Percentiles rank a stretch among this genome's conserved stretches.
Evolutionary conservation across 2,888 invertebrate species (phyloP).

Genomic region (Drosophila parthenogenetica): DNA sequence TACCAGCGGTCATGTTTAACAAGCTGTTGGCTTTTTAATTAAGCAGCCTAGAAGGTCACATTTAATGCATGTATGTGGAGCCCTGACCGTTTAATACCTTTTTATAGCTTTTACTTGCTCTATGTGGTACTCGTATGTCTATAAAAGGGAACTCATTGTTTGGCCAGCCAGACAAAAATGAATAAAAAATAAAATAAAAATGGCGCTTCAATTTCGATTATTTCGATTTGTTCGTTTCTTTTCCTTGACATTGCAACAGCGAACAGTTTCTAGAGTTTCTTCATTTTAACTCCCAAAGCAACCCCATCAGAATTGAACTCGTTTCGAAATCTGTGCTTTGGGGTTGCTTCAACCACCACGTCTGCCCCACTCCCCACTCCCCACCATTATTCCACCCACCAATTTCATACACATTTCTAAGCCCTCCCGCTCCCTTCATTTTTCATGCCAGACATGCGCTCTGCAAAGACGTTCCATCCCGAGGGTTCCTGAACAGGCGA

Average conservation of each 20-base stretch:
- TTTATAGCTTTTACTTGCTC: slow-evolving; percentile 40
- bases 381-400: slow-evolving; percentile 34
- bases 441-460: slow-evolving; percentile 69
- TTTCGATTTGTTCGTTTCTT: slow-evolving; percentile 22
- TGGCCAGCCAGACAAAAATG: slow-evolving; percentile 18
- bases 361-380: slow-evolving; percentile 30
- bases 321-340: slow-evolving; percentile 76
- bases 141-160: slow-evolving; percentile 41
- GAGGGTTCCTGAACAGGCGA: slow-evolving; percentile 16
- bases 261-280: slow-evolving; percentile 59
- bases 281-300: slow-evolving; percentile 65
- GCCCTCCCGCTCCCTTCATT: slow-evolving; percentile 14
- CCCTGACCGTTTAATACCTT: slow-evolving; percentile 49
- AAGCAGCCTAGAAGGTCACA: slow-evolving; percentile 71
- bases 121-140: slow-evolving; percentile 24
- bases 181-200: slow-evolving; percentile 40
- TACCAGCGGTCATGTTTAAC: slow-evolving; percentile 66
- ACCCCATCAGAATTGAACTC: slow-evolving; percentile 64
- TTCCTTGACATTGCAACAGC: slow-evolving; percentile 76
- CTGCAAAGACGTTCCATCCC: slow-evolving; percentile 53
- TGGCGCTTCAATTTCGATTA: slow-evolving; percentile 62
- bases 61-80: slow-evolving; percentile 33
- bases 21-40: slow-evolving; percentile 82
- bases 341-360: slow-evolving; percentile 64
- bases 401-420: slow-evolving; percentile 47